Evolutionary conservation across 2,888 invertebrate genomes (phyloP), one percentile per base, ranked within the genome.

Genomic region (Noctua janthe): DNA sequence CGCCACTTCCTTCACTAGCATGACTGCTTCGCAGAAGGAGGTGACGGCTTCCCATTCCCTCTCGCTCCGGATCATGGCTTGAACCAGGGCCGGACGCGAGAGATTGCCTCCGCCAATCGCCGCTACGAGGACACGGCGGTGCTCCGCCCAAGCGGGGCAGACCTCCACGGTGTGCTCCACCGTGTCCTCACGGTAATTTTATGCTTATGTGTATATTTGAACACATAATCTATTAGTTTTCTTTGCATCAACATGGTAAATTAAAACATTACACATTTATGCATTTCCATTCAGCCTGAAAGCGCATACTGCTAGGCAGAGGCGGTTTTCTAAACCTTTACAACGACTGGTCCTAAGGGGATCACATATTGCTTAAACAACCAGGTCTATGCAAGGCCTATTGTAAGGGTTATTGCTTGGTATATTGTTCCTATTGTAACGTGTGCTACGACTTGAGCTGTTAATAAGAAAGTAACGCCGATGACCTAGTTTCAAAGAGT

Each of bases 251-350:
- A 35, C 47, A 8, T 35, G 11, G 11, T 35, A 47, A 47, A 69
- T 69, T 2, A 80, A 56, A 54, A 15, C 0, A 47, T 73, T n/a
- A 69, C 35, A 59, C 10, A 29, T 67, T 80, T 3, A 73, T 51
- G 17, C 11, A 43, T 35, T 69, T 72, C 35, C 11, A 43, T 72
- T 80, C 20, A 35, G n/a, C 59, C 43, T 43, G 29, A 51, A 69
- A 69, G 8, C 20, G 66, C 15, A 39, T 29, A 49, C 6, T 59
- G 10, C 10, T 80, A 4, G 8, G 0, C 11, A 0, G 10, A 54
- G 23, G 15, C 15, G 49, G 29, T 15, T 2, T 78, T 56, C 13
- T 51, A 51, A 8, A 17, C 29, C 8, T 39, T 54, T 39, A 17
- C 8, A 54, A 6, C 0, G 59, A 17, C 54, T 49, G 17, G 17